Base-by-base conservation (phyloP, 2,113 vertebrate genomes). In the Pao palembangensis region DNA sequence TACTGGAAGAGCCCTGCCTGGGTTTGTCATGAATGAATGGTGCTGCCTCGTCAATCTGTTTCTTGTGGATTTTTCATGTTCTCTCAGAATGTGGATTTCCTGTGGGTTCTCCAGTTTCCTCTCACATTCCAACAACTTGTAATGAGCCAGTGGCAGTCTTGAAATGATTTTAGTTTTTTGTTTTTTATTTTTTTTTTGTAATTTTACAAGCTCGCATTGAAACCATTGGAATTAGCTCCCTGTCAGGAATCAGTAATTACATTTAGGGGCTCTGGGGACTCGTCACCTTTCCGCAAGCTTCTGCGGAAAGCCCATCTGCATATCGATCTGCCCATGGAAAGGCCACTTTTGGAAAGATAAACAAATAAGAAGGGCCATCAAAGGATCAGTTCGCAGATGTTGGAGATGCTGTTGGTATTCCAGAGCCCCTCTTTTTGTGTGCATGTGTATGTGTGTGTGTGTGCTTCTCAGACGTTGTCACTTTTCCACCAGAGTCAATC, bases 21-120 rank as follows among this genome's bases (percentile, higher is more conserved):
- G 73, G 31, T 56, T 60, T 62, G 43, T 74, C 57, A 46, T 44
- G 66, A 49, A 34, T 28, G 44, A 61, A 53, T 23, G 52, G 15
- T 57, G 55, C 65, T 62, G 50, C 58, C 19, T 63, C 38, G 55
- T 6, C 23, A 55, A 62, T 69, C 54, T 0, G 5, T 66, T 67
- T 54, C 59, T 80, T 61, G 53, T 21, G 11, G 60, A 72, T 73
- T 76, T 71, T 56, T 73, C 64, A 78, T 76, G 83, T 80, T 72
- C 53, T 71, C 59, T 51, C 38, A 46, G 62, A 60, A 66, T 78
- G 69, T 79, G 71, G 76, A 76, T 80, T 83, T 83, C 73, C 75
- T 77, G 53, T 64, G 43, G 71, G 57, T 75, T 70, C 69, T 79
- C 52, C 55, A 55, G 75, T 78, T 77, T 73, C 78, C 73, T 71